A percentile compares a stretch with the other conserved stretches of the same genome.
Evolutionary conservation across 2,888 invertebrate genomes (phyloP).

Genomic region (Cephus pulcher): DNA sequence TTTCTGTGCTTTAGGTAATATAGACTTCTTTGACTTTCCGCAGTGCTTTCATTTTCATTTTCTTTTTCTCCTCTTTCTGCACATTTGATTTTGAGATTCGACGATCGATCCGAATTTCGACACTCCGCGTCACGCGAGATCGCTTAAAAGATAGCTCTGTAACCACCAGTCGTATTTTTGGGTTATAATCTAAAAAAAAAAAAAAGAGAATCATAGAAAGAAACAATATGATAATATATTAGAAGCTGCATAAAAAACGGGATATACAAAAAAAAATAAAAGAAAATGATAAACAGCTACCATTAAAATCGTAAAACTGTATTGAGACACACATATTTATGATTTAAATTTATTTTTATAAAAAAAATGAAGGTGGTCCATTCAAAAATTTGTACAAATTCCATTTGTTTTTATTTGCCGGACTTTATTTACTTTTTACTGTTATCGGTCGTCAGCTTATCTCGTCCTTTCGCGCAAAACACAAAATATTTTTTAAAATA

Average conservation of each 20-base stretch:
- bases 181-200: conserved; percentile 58
- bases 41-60: conserved; percentile 3
- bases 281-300: conserved; percentile 10
- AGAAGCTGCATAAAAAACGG: conserved; percentile 23
- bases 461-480: conserved; percentile 4
- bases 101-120: background rate
- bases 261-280: conserved; percentile 25
- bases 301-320: background rate
- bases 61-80: conserved; percentile 14
- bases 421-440: background rate
- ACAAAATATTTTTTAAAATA: background rate
- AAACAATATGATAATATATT: conserved; percentile 13
- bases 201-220: conserved; percentile 36
- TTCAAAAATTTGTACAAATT: conserved; percentile 13
- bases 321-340: background rate
- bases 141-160: conserved; percentile 56
- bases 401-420: background rate
- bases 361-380: background rate
- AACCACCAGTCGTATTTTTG: conserved; percentile 65
- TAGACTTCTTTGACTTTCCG: background rate
- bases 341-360: background rate
- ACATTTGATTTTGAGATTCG: conserved; percentile 15
- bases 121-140: background rate
- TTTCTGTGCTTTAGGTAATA: background rate
- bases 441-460: background rate